Evolutionary conservation across 2,888 invertebrate species (phyloP).

Genomic region (Himalopsyche anomala): DNA sequence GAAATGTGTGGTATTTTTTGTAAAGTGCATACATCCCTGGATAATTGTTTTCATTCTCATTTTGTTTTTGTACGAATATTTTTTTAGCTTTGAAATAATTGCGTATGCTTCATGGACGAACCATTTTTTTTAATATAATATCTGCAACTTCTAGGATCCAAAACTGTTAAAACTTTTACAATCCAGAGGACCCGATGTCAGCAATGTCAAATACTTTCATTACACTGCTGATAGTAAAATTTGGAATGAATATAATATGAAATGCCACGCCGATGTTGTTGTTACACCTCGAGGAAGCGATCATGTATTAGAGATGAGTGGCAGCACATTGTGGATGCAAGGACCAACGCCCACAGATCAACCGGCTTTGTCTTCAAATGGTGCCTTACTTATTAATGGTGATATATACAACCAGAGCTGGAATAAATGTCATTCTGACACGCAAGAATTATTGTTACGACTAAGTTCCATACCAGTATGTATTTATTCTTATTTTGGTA

Average conservation of each 20-base stretch:
- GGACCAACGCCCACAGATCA: conserved; percentile 81
- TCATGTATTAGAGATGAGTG: conserved; percentile 70
- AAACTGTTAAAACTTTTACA: conserved; percentile 65
- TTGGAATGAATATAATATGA: neutral
- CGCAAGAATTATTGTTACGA: conserved; percentile 74
- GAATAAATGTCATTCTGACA: conserved; percentile 74
- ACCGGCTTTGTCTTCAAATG: conserved; percentile 80
- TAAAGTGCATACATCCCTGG: conserved; percentile 68
- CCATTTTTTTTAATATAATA: neutral
- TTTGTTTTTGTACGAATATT: neutral
- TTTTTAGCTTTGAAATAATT: neutral
- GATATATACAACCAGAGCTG: conserved; percentile 84
- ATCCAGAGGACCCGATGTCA: conserved; percentile 56
- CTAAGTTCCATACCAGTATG: conserved; percentile 67
- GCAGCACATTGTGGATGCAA: conserved; percentile 90
- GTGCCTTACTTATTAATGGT: conserved; percentile 91
- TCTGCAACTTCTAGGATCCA: neutral
- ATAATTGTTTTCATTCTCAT: neutral
- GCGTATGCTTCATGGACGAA: neutral
- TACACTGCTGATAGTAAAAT: neutral
- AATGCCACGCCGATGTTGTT: neutral
- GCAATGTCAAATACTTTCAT: neutral
- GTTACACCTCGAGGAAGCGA: neutral
- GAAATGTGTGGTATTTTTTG: conserved; percentile 78
- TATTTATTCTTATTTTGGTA: neutral